Evolutionary conservation across 2,888 invertebrate genomes (phyloP), one percentile per base, ranked within the genome.

Genomic region (Cistogaster globosa): DNA sequence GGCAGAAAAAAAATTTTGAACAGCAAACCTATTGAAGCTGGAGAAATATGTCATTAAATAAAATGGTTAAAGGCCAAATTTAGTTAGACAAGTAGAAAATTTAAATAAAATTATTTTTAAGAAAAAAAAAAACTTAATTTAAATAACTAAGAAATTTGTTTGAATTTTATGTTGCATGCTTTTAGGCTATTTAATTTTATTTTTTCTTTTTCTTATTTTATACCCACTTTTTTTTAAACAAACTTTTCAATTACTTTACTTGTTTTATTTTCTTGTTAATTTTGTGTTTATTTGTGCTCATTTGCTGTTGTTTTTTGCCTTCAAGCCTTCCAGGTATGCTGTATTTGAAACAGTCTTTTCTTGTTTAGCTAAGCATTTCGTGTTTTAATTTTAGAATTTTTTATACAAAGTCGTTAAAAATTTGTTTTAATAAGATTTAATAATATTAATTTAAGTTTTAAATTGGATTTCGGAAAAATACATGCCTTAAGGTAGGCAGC

Each of bases 1-100:
- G 32, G n/a, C 8, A 5, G 6, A 20, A 60, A 5, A 45, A 42
- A 55, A 42, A 57, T n/a, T n/a, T n/a, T n/a, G 18, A 22, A 16
- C 53, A 60, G 14, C 42, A 53, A 16, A 69, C 20, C 8, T n/a
- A 53, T 12, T 48, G 22, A 4, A 58, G 65, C 2, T 67, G 38
- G 53, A 48, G 22, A 74, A 45, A 42, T 68, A 60, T 68, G 75
- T 53, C 71, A 75, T 58, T 69, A n/a, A 36, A 14, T 18, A 12
- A 69, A 79, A 83, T 80, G 84, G 79, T 76, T 84, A 76, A 76
- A 72, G 84, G 84, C 67, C 53, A 84, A 53, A 79, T 62, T 72
- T 51, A 60, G 6, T 45, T 76, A 84, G 80, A 80, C 80, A 84
- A 65, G 65, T 68, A 60, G 55, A 79, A 76, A 76, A 72, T 80